Percentiles rank a stretch among this genome's conserved stretches.
phyloP scores from a whole-genome alignment of 1,140 invertebrate genomes.

The Chrysomallon squamiferum region DNA sequence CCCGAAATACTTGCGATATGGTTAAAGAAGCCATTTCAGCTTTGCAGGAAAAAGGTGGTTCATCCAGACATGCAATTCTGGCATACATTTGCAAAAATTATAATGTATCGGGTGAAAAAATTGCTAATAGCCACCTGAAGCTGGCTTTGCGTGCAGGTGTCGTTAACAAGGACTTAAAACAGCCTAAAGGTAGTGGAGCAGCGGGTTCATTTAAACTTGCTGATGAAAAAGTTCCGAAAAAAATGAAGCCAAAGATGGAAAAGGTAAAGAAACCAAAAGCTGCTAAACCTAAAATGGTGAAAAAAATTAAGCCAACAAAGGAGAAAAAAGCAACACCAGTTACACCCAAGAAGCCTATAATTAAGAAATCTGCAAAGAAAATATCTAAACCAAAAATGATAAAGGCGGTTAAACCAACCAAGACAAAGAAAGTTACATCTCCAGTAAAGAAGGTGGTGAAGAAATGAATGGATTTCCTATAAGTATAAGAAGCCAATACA shows the following conservation, averaged over 20 bases:
- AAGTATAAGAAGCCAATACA: too few relatives aligned
- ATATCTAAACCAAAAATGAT: slow-evolving; percentile 10
- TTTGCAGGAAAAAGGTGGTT: slow-evolving; percentile 16
- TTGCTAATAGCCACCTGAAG: slow-evolving; percentile 46
- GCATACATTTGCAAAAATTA: slow-evolving; percentile 53
- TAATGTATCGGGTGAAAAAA: slow-evolving; percentile 43
- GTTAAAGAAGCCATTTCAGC: not conserved
- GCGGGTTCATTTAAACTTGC: slow-evolving; percentile 9
- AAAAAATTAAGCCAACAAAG: slow-evolving; percentile 10
- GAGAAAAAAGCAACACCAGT: slow-evolving; percentile 26
- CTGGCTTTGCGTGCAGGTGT: slow-evolving; percentile 46
- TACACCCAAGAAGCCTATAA: slow-evolving; percentile 16
- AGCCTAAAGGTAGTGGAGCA: slow-evolving; percentile 56
- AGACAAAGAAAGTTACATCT: too few relatives aligned
- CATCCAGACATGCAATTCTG: slow-evolving; percentile 46
- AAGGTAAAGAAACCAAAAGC: slow-evolving; percentile 19
- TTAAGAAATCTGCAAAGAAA: slow-evolving; percentile 6
- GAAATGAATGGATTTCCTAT: too few relatives aligned
- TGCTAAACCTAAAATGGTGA: slow-evolving; percentile 19
- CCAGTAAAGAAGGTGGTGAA: too few relatives aligned
- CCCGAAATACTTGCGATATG: slow-evolving; percentile 24
- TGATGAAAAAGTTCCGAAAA: slow-evolving; percentile 8
- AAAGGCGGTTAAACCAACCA: slow-evolving; percentile 11
- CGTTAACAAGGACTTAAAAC: slow-evolving; percentile 39
- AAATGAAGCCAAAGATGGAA: not conserved